Conservation (phyloP, 2,888 invertebrate species). For the Melipona beecheii region DNA sequence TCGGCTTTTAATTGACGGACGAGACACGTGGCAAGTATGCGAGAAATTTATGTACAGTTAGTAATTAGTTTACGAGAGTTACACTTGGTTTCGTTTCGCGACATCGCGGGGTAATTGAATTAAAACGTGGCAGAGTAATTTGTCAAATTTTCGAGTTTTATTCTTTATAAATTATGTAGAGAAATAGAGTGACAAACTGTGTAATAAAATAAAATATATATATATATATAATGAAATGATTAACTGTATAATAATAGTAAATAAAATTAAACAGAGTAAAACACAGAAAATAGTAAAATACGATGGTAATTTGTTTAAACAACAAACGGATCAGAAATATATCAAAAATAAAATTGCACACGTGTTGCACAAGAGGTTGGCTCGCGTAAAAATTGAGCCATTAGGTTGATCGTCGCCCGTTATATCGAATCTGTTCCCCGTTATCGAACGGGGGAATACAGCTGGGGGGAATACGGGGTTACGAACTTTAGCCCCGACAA, state of each 20-base stretch:
- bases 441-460: constrained; percentile 12
- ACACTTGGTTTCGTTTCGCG: no score
- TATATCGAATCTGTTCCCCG: background rate
- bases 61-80: no score
- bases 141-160: no score
- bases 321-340: background rate
- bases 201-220: no score
- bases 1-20: constrained; percentile 11
- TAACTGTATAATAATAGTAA: no score
- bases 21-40: background rate
- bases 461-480: constrained; percentile 30
- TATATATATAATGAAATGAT: no score
- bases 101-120: no score
- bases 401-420: background rate
- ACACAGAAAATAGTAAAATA: no score
- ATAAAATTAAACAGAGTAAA: no score
- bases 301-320: background rate
- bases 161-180: no score
- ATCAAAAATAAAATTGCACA: background rate
- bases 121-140: no score
- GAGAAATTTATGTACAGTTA: background rate
- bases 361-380: background rate
- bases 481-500: constrained; percentile 33
- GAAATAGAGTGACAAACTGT: no score
- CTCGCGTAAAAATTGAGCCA: background rate